Percentiles rank a stretch among this genome's conserved stretches.
These are phyloP conservation scores for Ornithoptera alexandrae DNA, from an alignment of 2,888 invertebrate species.

Conservation along the genomic window DNA sequence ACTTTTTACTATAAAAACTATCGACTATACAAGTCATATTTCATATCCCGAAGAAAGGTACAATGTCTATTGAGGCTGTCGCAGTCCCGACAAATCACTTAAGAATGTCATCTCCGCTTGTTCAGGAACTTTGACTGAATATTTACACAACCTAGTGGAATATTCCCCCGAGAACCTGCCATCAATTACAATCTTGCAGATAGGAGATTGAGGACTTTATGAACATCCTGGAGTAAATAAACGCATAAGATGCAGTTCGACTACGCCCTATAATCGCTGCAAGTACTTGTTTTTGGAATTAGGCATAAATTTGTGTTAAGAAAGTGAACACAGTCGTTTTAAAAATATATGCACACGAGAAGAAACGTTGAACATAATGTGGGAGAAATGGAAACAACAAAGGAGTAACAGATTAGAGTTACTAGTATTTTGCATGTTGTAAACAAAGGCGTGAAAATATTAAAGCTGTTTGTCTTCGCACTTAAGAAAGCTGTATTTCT, in stretches of 20 bases:
- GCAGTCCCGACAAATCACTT: not conserved
- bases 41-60: not conserved
- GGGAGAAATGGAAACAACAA: slow-evolving; percentile 5
- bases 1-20: no score
- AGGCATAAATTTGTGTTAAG: not conserved
- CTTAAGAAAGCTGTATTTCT: not conserved
- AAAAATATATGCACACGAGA: slow-evolving; percentile 9
- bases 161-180: not conserved
- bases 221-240: not conserved
- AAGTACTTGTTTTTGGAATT: not conserved
- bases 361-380: slow-evolving; percentile 2
- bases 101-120: slow-evolving; percentile 2
- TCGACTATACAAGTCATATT: not conserved
- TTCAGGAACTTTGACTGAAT: not conserved
- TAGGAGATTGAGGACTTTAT: slow-evolving; percentile 1
- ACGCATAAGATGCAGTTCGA: not conserved
- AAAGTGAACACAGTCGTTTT: not conserved
- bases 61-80: not conserved
- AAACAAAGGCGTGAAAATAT: slow-evolving; percentile 18
- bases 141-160: slow-evolving; percentile 2
- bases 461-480: slow-evolving; percentile 3
- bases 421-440: slow-evolving; percentile 7
- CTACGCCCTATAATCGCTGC: not conserved
- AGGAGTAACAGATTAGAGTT: slow-evolving; percentile 13
- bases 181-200: not conserved